Evolutionary conservation across 1,140 invertebrate genomes (phyloP), one percentile per base, ranked within the genome.

Genomic region (Luehdorfia chinensis): DNA sequence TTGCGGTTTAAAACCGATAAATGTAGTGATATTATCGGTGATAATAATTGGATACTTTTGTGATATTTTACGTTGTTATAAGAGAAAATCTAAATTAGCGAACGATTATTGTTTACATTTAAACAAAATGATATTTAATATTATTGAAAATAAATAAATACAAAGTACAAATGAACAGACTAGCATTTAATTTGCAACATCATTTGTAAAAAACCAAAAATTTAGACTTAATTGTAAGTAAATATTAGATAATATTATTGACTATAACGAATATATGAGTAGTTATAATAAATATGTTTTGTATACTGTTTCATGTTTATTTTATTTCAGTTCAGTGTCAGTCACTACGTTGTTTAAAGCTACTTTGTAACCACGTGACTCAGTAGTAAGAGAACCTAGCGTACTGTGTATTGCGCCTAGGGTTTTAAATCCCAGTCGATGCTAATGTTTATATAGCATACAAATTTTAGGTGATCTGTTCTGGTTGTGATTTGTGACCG

Each of bases 181-280:
- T 28, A 30, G 39, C 39, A 43, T 43, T 43, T 43, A 43, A 41
- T 41, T 41, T 18, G 12, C 9, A 28, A 43, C 18, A 23, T 28
- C 30, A 9, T 15, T 12, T n/a, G 2, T 31, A 3, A 41, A 11
- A 16, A 9, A 15, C 39, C 27, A 28, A 16, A 41, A 8, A 43
- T 27, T 3, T 27, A 16, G 13, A 30, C 21, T 43, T 18, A 31
- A 31, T 18, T 16, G 14, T 43, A 43, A 43, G 39, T n/a, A 16
- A 43, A 6, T 15, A 41, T n/a, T 30, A 18, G n/a, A 30, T 43
- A 43, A 7, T 30, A 30, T 16, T 43, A 14, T 28, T 27, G 27
- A 43, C 14, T 30, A 43, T 30, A 43, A 30, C 25, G 39, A 43
- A 43, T 43, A 43, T 43, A 28, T 30, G 28, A 16, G 13, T 30